Evolutionary conservation across 1,140 invertebrate genomes (phyloP).

Genomic region (Penaeus chinensis): DNA sequence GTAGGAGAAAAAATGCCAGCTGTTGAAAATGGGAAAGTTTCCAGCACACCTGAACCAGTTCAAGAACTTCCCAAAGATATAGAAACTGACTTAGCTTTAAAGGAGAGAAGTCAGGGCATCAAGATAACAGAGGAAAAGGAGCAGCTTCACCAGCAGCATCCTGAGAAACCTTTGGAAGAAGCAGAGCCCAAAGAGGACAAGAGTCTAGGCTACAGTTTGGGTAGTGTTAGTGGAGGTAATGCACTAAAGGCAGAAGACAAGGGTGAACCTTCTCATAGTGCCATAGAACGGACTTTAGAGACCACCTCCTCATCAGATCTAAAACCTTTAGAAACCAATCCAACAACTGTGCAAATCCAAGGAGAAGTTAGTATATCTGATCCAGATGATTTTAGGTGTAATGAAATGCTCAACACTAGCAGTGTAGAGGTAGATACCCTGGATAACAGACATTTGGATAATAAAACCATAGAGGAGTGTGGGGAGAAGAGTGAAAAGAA

Average conservation of each 20-base stretch:
- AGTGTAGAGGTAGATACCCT: conserved; percentile 43
- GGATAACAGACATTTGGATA: conserved; percentile 46
- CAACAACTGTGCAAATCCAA: conserved; percentile 10
- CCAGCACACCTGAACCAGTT: conserved; percentile 9
- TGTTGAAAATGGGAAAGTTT: conserved; percentile 55
- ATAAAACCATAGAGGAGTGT: conserved; percentile 47
- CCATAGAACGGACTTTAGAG: too few species aligned
- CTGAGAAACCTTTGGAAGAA: too few species aligned
- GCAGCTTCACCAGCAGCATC: too few species aligned
- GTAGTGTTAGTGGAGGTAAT: conserved; percentile 42
- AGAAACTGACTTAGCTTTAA: not conserved
- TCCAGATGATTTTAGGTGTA: conserved; percentile 32
- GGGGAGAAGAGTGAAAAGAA: conserved; percentile 20
- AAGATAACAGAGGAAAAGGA: not conserved
- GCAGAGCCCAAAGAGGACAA: too few species aligned
- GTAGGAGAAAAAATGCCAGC: conserved; percentile 42
- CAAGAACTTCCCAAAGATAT: conserved; percentile 10
- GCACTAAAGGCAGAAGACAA: conserved; percentile 29
- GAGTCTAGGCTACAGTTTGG: not conserved
- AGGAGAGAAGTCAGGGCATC: not conserved
- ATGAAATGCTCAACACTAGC: conserved; percentile 30
- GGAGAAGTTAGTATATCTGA: conserved; percentile 30
- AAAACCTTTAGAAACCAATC: conserved; percentile 20
- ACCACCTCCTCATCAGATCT: too few species aligned
- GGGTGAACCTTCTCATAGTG: conserved; percentile 25